Evolutionary conservation across 2,113 vertebrate species (phyloP), one percentile per base, ranked within the genome.

Genomic region (Ageneiosus marmoratus): DNA sequence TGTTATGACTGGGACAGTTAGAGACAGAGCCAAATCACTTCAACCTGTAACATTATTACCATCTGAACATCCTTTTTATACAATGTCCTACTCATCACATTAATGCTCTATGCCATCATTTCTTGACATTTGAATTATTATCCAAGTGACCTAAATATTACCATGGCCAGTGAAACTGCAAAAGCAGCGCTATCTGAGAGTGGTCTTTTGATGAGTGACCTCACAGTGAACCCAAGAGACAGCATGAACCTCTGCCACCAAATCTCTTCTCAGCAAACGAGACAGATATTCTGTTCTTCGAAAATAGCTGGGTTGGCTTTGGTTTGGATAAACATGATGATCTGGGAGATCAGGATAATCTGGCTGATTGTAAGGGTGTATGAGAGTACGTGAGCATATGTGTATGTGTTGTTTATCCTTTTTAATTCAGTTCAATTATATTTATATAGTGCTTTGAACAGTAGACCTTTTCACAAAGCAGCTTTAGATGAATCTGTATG

Each of bases 131-230:
- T 51, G 13, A 24, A 55, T 82, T 75, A 79, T 82, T 74, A 84
- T 76, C 79, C 67, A 34, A 87, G 69, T 87, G 83, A 84, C 67
- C 79, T 79, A 82, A 65, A 84, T 84, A 76, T 79, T 63, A 60
- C 41, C 62, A 18, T 60, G 37, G 41, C 77, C 41, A 15, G 22
- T 77, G n/a, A 82, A 74, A 56, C 75, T 65, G 32, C 48, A 62
- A 60, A 48, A 41, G 46, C 18, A 22, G 32, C 63, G 72, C 86
- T 89, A 75, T 89, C 78, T 87, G 88, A 82, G 88, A 90, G 87
- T 58, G 79, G 20, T 48, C 50, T 27, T 84, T 87, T 83, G 77
- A 82, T 73, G 82, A 67, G 72, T 85, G 81, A 77, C 82, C 55
- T 81, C 67, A 44, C 55, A n/a, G 27, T 84, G 85, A 85, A 60